Conservation (phyloP, 2,113 vertebrate species). For the Xyliphius kryptos region DNA sequence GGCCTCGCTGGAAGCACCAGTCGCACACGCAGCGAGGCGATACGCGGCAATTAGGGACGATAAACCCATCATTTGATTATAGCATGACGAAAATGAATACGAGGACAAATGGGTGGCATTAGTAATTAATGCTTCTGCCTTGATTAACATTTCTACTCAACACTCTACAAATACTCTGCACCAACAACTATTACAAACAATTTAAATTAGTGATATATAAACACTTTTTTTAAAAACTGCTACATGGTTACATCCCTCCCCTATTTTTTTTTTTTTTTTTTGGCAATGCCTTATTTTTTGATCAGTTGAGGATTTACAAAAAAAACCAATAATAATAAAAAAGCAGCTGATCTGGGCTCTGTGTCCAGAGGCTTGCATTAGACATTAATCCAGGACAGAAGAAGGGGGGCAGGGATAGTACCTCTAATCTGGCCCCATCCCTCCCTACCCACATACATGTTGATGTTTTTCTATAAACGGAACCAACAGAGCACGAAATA, state of each 20-base stretch:
- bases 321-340: conserved; percentile 57
- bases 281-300: conserved; percentile 29
- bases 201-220: no score
- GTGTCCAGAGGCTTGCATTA: conserved; percentile 65
- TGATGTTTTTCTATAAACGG: not conserved
- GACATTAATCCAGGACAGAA: conserved; percentile 63
- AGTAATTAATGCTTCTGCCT: conserved; percentile 4
- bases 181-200: no score
- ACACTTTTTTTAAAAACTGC: not conserved
- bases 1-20: conserved; percentile 4
- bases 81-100: not conserved
- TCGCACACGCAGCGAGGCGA: conserved; percentile 8
- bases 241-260: conserved; percentile 46
- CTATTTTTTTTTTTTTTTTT: conserved; percentile 34
- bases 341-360: conserved; percentile 62
- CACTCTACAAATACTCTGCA: conserved; percentile 8
- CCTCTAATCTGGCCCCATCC: conserved; percentile 53
- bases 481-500: not conserved
- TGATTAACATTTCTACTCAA: conserved; percentile 6
- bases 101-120: not conserved
- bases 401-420: conserved; percentile 50
- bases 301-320: conserved; percentile 45
- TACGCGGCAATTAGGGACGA: not conserved
- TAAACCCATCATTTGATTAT: not conserved
- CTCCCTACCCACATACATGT: conserved; percentile 1